Base-by-base conservation (phyloP, 2,888 invertebrate genomes). In the Cerceris rybyensis region DNA sequence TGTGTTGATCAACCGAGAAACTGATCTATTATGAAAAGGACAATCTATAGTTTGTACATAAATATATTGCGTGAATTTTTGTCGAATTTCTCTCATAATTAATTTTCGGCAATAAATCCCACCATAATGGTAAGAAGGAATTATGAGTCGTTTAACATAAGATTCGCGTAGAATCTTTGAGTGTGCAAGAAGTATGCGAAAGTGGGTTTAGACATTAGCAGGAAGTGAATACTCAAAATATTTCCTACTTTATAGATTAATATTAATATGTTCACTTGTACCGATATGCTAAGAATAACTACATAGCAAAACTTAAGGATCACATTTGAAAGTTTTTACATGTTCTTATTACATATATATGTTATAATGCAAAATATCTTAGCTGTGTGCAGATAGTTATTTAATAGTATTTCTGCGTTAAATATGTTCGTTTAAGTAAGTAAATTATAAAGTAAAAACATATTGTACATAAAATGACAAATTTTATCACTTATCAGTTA, bases 161-260 rank as follows among this genome's bases (percentile, higher is more conserved):
- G 82, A 78, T 81, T 78, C 66, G 57, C 68, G 70, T 17, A 59
- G 64, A 75, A 82, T 78, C 75, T 74, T 78, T 68, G 74, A 75
- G 68, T 66, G 57, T 70, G 76, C 75, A 78, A 70, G 70, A 60
- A 70, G 70, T 64, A 73, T 72, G 83, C 70, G 80, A 61, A 75
- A 73, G 63, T 78, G 80, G 71, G 85, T 79, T 86, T 80, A 66
- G 85, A 85, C 78, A 83, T 80, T 84, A 85, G 82, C 75, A 80
- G 86, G 86, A 90, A 88, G 87, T 79, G 86, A 91, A 91, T 91
- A 91, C 91, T 91, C 91, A 91, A 88, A 88, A 86, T 88, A 90
- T 92, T 92, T 92, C 91, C 91, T 92, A 92, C 91, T 91, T 90
- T 89, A 88, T 91, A 89, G 88, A 88, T 84, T 84, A 82, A 87